Base-by-base conservation (phyloP, 2,888 invertebrate species). In the Apocheima hispidaria region DNA sequence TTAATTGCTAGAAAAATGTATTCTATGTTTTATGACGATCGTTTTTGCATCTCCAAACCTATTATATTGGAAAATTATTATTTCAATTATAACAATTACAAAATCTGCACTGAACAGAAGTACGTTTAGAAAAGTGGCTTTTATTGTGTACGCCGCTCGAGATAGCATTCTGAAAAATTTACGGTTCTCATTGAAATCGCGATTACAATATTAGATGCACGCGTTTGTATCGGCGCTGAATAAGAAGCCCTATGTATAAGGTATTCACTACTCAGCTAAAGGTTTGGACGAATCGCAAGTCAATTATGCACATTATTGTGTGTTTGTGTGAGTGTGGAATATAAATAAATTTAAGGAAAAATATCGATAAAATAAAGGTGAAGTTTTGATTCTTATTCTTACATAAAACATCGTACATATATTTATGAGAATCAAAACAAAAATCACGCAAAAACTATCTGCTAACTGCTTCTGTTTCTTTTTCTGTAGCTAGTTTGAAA, bases 161-260 rank as follows among this genome's bases (percentile, higher is more conserved):
- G n/a, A n/a, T n/a, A n/a, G n/a, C n/a, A n/a, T n/a, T n/a, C n/a
- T n/a, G n/a, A n/a, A n/a, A n/a, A 26, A 1, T 33, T 20, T 21
- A 40, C 2, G 12, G 1, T 36, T 14, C 20, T 4, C 10, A 18
- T 20, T n/a, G 10, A 20, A 20, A 10, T 40, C 48, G 48, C 30
- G 59, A 53, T 38, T 53, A 49, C 53, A 53, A n/a, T n/a, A n/a
- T 48, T 53, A 53, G 59, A 63, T 56, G 46, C 43, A 33, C 69
- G 82, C 70, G 70, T 88, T 93, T 72, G 93, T 61, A 50, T 38
- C 33, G 18, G 21, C 58, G 51, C 93, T 76, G 80, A 94, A 63
- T 94, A 23, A 40, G 18, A 10, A 9, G 6, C 9, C 9, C 10
- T 46, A 30, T 20, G 1, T 30, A 20, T 46, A 46, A 30, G 46